Conservation (phyloP, 2,888 invertebrate genomes). For the Drosophila neotestacea region DNA sequence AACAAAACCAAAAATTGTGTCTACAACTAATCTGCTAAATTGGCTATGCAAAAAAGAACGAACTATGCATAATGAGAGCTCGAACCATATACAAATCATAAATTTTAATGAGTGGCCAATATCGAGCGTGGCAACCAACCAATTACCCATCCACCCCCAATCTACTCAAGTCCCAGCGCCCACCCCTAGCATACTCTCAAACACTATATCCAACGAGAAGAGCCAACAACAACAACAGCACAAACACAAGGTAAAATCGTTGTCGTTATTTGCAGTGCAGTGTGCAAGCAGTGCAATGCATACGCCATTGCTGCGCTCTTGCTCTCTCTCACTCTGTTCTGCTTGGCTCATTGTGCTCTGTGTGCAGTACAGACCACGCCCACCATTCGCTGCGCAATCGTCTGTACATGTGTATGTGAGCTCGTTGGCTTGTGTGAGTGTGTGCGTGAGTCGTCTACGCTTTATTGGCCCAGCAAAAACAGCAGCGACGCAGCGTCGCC, state of each 20-base stretch:
- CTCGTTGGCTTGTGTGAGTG: conserved; percentile 19
- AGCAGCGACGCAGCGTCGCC: conserved; percentile 57
- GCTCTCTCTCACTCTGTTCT: conserved; percentile 37
- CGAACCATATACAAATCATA: conserved; percentile 77
- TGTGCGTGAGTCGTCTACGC: conserved; percentile 57
- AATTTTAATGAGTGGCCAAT: conserved; percentile 78
- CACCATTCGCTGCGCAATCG: conserved; percentile 46
- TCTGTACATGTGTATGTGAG: conserved; percentile 32
- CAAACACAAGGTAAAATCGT: neutral
- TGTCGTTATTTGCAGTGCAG: conserved; percentile 37
- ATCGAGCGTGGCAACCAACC: conserved; percentile 21
- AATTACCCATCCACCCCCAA: conserved; percentile 8
- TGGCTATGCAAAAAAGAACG: conserved; percentile 59
- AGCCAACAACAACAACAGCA: conserved; percentile 21
- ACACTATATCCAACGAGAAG: conserved; percentile 21
- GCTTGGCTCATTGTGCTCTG: conserved; percentile 9
- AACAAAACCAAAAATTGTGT: conserved; percentile 59
- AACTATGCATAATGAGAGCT: conserved; percentile 75
- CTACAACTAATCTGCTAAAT: conserved; percentile 78
- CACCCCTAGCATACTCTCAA: conserved; percentile 2
- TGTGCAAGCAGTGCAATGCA: conserved; percentile 61
- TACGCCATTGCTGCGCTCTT: conserved; percentile 62
- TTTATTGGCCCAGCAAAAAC: conserved; percentile 60
- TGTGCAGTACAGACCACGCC: conserved; percentile 60
- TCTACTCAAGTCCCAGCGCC: conserved; percentile 2